Percentiles rank a stretch among this genome's conserved stretches.
Evolutionary conservation across 2,888 invertebrate species (phyloP).

Genomic region (Norana najaformis): DNA sequence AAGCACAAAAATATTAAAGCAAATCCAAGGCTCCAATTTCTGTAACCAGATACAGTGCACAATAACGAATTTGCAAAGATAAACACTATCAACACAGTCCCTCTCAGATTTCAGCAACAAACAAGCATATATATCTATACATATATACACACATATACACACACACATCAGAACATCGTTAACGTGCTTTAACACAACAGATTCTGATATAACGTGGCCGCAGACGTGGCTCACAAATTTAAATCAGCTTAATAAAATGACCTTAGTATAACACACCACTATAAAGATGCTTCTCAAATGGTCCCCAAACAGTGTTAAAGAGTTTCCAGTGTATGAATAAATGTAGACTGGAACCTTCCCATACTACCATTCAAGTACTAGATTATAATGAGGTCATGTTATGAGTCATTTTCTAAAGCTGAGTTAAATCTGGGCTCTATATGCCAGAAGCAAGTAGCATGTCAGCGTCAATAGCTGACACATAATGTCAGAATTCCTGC

Average conservation of each 20-base stretch:
- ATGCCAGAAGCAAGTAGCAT: neutral
- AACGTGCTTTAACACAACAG: neutral
- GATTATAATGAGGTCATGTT: neutral
- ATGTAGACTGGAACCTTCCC: neutral
- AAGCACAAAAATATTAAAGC: slow-evolving; percentile 20
- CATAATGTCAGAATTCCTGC: neutral
- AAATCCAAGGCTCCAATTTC: neutral
- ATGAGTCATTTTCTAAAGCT: neutral
- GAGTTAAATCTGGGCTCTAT: neutral
- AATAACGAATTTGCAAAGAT: neutral
- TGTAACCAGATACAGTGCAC: neutral
- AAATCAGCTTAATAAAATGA: neutral
- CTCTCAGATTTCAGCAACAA: neutral
- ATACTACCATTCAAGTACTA: neutral
- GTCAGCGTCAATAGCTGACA: neutral
- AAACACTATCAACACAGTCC: neutral
- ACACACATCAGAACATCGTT: neutral
- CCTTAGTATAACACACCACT: neutral
- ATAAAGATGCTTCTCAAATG: neutral
- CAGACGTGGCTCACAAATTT: neutral
- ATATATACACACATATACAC: neutral
- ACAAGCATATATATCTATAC: neutral
- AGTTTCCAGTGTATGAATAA: neutral
- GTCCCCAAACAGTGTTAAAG: neutral
- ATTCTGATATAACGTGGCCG: neutral